Percentiles rank a stretch among this genome's conserved stretches.
These are phyloP conservation scores for Percina caprodes DNA, from an alignment of 2,113 vertebrate species.

Conservation along the genomic window DNA sequence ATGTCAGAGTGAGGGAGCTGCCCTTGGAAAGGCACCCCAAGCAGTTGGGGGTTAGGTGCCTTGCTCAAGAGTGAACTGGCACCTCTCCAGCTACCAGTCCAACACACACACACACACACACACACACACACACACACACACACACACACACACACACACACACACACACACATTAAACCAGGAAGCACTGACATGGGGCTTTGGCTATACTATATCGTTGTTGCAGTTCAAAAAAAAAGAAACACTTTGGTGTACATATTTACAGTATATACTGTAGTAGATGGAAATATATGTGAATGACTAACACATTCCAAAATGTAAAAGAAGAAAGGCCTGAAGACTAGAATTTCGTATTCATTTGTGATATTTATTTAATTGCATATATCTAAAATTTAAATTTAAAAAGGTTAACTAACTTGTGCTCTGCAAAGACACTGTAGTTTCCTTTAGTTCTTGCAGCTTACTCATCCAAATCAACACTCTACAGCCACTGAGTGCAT, in stretches of 20 bases:
- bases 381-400: neutral
- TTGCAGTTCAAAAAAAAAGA: neutral
- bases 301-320: neutral
- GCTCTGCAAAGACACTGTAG: slow-evolving; percentile 9
- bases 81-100: too few relatives aligned
- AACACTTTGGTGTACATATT: too few relatives aligned
- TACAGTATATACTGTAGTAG: neutral
- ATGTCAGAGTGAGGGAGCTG: too few relatives aligned
- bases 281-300: neutral
- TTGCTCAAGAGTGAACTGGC: too few relatives aligned
- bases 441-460: slow-evolving; percentile 49
- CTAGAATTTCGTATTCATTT: neutral
- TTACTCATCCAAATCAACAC: slow-evolving; percentile 51
- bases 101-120: too few relatives aligned
- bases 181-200: neutral
- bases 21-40: too few relatives aligned
- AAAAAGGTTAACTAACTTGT: neutral
- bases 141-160: too few relatives aligned
- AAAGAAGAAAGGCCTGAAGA: neutral
- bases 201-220: neutral
- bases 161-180: neutral
- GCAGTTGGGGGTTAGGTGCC: too few relatives aligned
- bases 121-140: too few relatives aligned
- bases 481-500: slow-evolving; percentile 61
- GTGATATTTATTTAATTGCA: neutral